A percentile compares a stretch with the other conserved stretches of the same genome.
Evolutionary conservation across 2,888 invertebrate genomes (phyloP).

Genomic region (Limnephilus auricula): DNA sequence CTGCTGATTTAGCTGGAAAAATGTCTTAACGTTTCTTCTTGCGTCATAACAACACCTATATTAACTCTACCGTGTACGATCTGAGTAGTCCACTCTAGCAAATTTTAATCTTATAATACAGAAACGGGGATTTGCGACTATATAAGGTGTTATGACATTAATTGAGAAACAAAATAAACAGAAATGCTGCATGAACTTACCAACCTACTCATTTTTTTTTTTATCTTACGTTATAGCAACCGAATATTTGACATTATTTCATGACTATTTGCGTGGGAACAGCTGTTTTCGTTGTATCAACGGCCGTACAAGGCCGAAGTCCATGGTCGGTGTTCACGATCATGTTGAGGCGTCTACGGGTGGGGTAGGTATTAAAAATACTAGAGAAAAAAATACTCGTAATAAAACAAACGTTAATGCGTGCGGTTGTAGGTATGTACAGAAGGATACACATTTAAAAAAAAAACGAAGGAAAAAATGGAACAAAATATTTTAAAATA

Average conservation of each 20-base stretch:
- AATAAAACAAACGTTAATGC: no score
- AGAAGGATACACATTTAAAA: background rate
- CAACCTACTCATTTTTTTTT: background rate
- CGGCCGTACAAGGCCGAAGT: conserved; percentile 27
- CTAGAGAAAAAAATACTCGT: background rate
- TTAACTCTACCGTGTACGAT: background rate
- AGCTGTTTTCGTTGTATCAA: conserved; percentile 2
- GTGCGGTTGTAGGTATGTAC: background rate
- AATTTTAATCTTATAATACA: background rate
- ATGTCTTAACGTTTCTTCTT: conserved; percentile 27
- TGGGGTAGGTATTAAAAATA: background rate
- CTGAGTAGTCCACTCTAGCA: background rate
- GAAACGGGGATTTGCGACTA: background rate
- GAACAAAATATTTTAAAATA: no score
- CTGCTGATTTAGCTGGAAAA: background rate
- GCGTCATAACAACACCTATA: conserved; percentile 11
- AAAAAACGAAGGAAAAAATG: no score
- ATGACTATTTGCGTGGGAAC: conserved; percentile 26
- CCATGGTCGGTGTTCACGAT: conserved; percentile 10
- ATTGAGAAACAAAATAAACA: conserved; percentile 31
- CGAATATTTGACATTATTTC: conserved; percentile 10
- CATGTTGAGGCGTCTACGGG: background rate
- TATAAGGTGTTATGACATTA: background rate
- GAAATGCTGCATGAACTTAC: background rate
- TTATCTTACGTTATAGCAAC: background rate